These are phyloP conservation scores for Loris lydekkerianus DNA, from an alignment of 2,797 vertebrate genomes.

Conservation along the genomic window DNA sequence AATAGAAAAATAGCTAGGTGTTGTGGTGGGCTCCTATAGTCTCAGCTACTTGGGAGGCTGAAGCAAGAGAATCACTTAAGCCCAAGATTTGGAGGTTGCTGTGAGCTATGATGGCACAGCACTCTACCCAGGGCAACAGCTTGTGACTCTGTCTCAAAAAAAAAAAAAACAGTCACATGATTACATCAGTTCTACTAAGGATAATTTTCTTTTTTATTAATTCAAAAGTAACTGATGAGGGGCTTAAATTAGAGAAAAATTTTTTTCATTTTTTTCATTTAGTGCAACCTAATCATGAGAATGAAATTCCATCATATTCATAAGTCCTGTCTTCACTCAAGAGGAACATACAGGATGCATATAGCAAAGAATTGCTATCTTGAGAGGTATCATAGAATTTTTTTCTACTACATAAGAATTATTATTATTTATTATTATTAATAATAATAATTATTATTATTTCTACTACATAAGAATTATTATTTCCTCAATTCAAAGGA, in stretches of 20 bases:
- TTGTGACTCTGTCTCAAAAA: too few species aligned
- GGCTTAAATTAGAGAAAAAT: neutral
- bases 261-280: neutral
- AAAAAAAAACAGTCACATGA: neutral
- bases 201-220: neutral
- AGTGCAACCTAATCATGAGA: neutral
- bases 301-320: neutral
- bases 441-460: too few species aligned
- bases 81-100: too few species aligned
- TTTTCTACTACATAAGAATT: neutral
- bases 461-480: neutral
- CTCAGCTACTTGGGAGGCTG: too few species aligned
- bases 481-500: neutral
- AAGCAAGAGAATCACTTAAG: too few species aligned
- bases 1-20: too few species aligned
- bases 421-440: neutral
- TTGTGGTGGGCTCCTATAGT: too few species aligned
- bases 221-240: neutral
- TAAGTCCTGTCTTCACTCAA: neutral
- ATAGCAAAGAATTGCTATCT: neutral
- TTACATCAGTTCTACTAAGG: neutral
- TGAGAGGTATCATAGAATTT: neutral
- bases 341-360: neutral
- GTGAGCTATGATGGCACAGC: too few species aligned
- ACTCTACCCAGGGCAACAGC: too few species aligned